Conservation (phyloP, 2,888 invertebrate species). For the Athetis lepigone region DNA sequence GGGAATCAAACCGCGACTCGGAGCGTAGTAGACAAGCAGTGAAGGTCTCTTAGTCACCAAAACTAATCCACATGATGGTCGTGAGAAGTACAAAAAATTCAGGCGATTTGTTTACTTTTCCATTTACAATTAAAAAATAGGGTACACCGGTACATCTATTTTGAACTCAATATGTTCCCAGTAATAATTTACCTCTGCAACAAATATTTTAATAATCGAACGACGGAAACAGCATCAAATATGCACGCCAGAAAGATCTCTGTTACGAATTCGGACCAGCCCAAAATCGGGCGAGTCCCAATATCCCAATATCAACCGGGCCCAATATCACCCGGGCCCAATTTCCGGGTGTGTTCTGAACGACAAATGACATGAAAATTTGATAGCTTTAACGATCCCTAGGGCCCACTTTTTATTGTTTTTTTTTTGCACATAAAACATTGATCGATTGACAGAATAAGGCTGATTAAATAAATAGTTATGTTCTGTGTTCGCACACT, state of each 20-base stretch:
- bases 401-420: neutral
- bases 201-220: slow-evolving; percentile 43
- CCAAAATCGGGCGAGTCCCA: slow-evolving; percentile 23
- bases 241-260: slow-evolving; percentile 25
- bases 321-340: slow-evolving; percentile 24
- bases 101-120: neutral
- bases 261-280: slow-evolving; percentile 31
- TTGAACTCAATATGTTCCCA: neutral
- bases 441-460: neutral
- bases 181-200: neutral
- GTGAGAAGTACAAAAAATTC: neutral
- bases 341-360: slow-evolving; percentile 29
- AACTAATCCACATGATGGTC: too few species aligned
- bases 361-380: slow-evolving; percentile 47
- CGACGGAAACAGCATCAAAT: slow-evolving; percentile 24
- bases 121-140: slow-evolving; percentile 14
- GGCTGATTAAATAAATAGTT: too few species aligned
- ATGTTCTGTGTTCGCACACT: too few species aligned
- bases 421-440: neutral
- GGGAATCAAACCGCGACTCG: too few species aligned
- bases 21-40: too few species aligned
- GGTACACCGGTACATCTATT: too few species aligned
- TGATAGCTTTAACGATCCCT: slow-evolving; percentile 28
- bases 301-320: slow-evolving; percentile 33
- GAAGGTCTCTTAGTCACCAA: too few species aligned